Conservation (phyloP, 2,113 vertebrate species). For the Pedionomus torquatus region DNA sequence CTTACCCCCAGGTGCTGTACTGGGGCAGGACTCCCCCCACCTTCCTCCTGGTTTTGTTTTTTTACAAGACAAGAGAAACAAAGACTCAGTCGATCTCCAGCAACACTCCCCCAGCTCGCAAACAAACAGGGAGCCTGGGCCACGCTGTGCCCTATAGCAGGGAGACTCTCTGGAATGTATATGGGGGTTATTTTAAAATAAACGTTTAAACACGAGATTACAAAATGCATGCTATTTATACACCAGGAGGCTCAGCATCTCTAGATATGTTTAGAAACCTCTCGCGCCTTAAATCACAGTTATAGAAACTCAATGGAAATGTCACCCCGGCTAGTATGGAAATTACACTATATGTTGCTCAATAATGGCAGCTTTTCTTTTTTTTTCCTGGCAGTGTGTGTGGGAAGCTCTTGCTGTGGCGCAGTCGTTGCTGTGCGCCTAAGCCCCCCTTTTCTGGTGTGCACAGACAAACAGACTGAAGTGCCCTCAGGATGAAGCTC, state of each 20-base stretch:
- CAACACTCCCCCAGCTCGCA: neutral
- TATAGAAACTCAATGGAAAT: slow-evolving; percentile 71
- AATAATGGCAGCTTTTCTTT: slow-evolving; percentile 16
- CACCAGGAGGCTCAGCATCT: slow-evolving; percentile 62
- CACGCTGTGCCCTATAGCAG: neutral
- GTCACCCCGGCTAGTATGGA: slow-evolving; percentile 62
- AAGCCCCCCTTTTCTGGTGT: neutral
- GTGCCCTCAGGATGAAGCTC: neutral
- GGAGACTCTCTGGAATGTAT: slow-evolving; percentile 53
- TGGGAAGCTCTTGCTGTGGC: neutral
- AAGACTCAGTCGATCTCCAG: neutral
- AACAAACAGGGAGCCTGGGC: neutral
- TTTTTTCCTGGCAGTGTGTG: neutral
- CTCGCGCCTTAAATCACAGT: slow-evolving; percentile 64
- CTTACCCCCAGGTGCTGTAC: neutral
- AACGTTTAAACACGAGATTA: slow-evolving; percentile 67
- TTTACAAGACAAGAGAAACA: neutral
- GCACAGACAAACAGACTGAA: slow-evolving; percentile 28
- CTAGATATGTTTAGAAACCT: slow-evolving; percentile 75
- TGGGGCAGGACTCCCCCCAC: neutral
- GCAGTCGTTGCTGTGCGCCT: neutral
- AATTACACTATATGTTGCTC: slow-evolving; percentile 37
- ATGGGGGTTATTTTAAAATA: slow-evolving; percentile 68
- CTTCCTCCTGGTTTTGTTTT: neutral
- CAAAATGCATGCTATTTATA: slow-evolving; percentile 75